A percentile compares a stretch with the other conserved stretches of the same genome.
Conservation (phyloP, 2,888 invertebrate genomes). For the Arctia plantaginis region DNA sequence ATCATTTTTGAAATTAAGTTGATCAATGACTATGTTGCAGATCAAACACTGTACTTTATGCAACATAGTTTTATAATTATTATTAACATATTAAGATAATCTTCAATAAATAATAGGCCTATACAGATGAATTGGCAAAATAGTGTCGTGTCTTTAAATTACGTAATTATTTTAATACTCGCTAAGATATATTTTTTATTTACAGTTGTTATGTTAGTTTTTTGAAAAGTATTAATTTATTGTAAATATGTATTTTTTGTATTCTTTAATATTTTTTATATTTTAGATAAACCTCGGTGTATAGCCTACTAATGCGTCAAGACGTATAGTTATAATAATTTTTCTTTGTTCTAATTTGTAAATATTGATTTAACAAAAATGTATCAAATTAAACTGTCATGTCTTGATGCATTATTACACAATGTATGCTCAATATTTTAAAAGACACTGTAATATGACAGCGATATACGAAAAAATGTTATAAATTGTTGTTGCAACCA, state of each 20-base stretch:
- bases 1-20: neutral
- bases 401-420: slow-evolving; percentile 18
- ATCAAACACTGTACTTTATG: neutral
- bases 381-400: slow-evolving; percentile 33
- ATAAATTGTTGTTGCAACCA: neutral
- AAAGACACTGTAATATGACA: slow-evolving; percentile 16
- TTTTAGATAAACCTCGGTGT: slow-evolving; percentile 28
- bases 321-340: too few relatives aligned
- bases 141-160: slow-evolving; percentile 37
- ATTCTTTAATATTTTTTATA: slow-evolving; percentile 40
- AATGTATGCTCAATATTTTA: slow-evolving; percentile 46
- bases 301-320: slow-evolving; percentile 26
- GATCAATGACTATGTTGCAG: neutral
- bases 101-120: slow-evolving; percentile 39
- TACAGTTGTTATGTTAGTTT: slow-evolving; percentile 53
- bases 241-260: slow-evolving; percentile 48
- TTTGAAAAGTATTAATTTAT: slow-evolving; percentile 56
- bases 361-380: slow-evolving; percentile 16
- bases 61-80: slow-evolving; percentile 3
- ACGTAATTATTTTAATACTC: slow-evolving; percentile 47
- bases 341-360: slow-evolving; percentile 24
- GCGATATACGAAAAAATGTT: neutral
- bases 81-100: slow-evolving; percentile 7
- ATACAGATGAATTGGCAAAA: slow-evolving; percentile 25
- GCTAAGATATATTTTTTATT: slow-evolving; percentile 51